A percentile compares a stretch with the other conserved stretches of the same genome.
phyloP scores from a whole-genome alignment of 1,140 invertebrate species.

The Colletes gigas region DNA sequence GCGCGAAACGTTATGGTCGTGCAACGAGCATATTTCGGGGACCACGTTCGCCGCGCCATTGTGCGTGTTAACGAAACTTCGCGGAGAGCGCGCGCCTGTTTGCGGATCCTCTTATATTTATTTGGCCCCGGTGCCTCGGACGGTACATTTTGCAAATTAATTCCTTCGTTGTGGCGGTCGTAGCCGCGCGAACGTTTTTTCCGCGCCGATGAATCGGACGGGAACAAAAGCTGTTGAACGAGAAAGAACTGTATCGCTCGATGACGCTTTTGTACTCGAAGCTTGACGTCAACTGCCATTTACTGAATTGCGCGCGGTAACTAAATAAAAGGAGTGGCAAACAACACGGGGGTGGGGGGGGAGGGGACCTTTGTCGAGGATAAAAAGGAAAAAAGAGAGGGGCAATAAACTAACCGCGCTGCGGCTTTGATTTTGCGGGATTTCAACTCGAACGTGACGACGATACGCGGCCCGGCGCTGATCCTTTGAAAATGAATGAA shows the following conservation, averaged over 20 bases:
- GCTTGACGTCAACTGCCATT: slow-evolving; percentile 8
- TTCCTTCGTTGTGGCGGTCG: background rate
- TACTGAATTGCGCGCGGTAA: slow-evolving; percentile 3
- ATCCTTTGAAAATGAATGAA: background rate
- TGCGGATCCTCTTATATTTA: background rate
- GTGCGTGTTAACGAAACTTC: background rate
- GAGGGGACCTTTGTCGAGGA: background rate
- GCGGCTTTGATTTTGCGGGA: slow-evolving; percentile 5
- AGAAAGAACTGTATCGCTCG: slow-evolving; percentile 1
- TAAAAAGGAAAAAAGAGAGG: too few species aligned
- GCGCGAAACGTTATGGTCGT: too few species aligned
- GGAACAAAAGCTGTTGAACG: slow-evolving; percentile 15
- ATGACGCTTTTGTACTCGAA: slow-evolving; percentile 13
- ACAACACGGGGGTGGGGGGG: background rate
- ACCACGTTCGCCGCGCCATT: background rate
- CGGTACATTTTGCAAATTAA: background rate
- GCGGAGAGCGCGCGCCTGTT: background rate
- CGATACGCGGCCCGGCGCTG: background rate
- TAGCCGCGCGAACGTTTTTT: background rate
- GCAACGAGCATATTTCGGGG: too few species aligned
- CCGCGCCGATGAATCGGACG: background rate
- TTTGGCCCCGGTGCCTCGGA: background rate
- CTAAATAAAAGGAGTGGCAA: slow-evolving; percentile 3
- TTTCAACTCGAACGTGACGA: background rate
- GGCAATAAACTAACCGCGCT: background rate